These are phyloP conservation scores for Trisateles emortualis DNA, from an alignment of 2,888 invertebrate genomes.

Conservation along the genomic window DNA sequence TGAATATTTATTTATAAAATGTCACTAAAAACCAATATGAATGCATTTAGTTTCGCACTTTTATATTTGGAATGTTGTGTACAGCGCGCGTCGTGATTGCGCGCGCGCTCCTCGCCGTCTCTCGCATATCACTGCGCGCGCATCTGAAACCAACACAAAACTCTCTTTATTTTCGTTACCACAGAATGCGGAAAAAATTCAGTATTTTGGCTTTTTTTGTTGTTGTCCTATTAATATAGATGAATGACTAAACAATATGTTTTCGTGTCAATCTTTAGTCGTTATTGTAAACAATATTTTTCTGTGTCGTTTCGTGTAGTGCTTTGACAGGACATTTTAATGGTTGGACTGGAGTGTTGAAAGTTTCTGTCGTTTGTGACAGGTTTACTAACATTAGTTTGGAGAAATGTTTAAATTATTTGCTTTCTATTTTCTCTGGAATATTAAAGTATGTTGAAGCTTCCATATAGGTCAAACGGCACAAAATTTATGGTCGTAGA, in stretches of 20 bases:
- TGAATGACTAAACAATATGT: conserved; percentile 23
- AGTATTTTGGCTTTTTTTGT: conserved; percentile 19
- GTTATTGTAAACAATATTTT: background rate
- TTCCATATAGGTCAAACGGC: no score
- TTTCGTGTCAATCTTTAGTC: conserved; percentile 5
- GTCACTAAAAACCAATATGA: conserved; percentile 35
- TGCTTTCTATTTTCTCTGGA: no score
- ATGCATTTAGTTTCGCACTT: conserved; percentile 42
- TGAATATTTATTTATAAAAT: background rate
- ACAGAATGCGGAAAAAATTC: conserved; percentile 43
- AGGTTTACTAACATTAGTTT: background rate
- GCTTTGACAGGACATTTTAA: conserved; percentile 1
- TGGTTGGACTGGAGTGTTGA: conserved; percentile 14
- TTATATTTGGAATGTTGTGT: conserved; percentile 43
- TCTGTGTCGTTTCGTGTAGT: background rate
- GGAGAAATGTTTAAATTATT: background rate
- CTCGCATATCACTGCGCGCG: conserved; percentile 65
- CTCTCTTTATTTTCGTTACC: conserved; percentile 47
- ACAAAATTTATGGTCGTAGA: no score
- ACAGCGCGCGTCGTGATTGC: conserved; percentile 39
- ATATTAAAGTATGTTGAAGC: no score
- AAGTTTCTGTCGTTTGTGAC: conserved; percentile 4
- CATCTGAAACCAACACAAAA: conserved; percentile 57
- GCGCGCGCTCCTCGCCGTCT: conserved; percentile 51
- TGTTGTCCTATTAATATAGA: conserved; percentile 11